phyloP scores from a whole-genome alignment of 2,888 invertebrate species.

The Geotrupes spiniger region DNA sequence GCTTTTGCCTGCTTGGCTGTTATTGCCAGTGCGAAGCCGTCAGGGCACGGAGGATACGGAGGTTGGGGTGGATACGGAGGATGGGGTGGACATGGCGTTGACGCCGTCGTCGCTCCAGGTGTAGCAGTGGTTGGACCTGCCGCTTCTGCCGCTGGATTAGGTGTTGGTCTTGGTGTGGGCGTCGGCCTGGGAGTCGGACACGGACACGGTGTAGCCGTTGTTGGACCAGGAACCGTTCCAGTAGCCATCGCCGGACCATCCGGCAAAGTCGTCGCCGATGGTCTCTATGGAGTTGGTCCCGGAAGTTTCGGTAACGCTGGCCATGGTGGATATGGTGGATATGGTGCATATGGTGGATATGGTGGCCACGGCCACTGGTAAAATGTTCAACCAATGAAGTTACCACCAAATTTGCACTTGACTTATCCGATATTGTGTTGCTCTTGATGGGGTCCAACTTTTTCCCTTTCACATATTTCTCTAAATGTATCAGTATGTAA shows the following conservation, averaged over 20 bases:
- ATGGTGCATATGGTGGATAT: no score
- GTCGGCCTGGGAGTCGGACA: constrained; percentile 23
- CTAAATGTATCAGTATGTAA: constrained; percentile 15
- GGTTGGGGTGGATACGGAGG: constrained; percentile 23
- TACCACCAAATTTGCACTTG: no score
- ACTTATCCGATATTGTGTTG: no score
- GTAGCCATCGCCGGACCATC: constrained; percentile 37
- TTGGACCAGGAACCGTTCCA: constrained; percentile 38
- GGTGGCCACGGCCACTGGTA: constrained; percentile 30
- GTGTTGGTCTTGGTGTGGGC: constrained; percentile 17
- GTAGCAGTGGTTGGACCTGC: constrained; percentile 25
- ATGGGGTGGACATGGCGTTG: constrained; percentile 21
- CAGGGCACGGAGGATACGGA: constrained; percentile 25
- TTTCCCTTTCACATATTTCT: constrained; percentile 4
- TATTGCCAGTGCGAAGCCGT: constrained; percentile 29
- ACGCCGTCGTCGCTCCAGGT: constrained; percentile 25
- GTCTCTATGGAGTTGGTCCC: constrained; percentile 33
- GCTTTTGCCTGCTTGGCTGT: constrained; percentile 32
- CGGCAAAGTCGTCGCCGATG: constrained; percentile 37
- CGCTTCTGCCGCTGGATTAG: constrained; percentile 19
- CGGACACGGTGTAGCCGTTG: constrained; percentile 38
- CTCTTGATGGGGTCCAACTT: neutral
- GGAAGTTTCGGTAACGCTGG: constrained; percentile 25
- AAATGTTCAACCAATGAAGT: no score
- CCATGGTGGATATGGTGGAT: no score